Base-by-base conservation (phyloP, 2,113 vertebrate genomes). In the Hippocampus mohnikei region DNA sequence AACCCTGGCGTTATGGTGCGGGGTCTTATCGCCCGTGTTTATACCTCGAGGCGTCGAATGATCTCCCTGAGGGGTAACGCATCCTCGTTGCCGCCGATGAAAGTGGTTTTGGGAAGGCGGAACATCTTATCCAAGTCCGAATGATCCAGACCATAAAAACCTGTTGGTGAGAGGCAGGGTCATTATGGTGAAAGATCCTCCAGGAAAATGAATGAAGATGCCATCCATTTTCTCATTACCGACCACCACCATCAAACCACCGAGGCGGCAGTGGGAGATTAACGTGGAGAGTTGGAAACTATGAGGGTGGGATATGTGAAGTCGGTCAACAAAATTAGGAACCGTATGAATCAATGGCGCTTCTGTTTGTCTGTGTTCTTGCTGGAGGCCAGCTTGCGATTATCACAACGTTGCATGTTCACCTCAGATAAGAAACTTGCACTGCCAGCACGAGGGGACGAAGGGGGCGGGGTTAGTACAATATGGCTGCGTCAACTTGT, bases 71-170 rank as follows among this genome's bases (percentile, higher is more conserved):
- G 94, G 0, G 95, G 92, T 71, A 98, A 84, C 11, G 93, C 90
- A 0, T 90, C 94, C 74, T 98, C 94, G 1, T 84, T 93, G 48
- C 95, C 96, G 0, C 96, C 96, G 7, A 98, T 98, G 89, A 95
- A 98, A 2, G 96, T 97, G 73, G 95, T 98, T 18, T 93, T 96
- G 71, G 97, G 97, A 71, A 98, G 90, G 44, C 92, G 94, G 87
- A 98, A 98, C 65, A 95, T 92, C 71, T 95, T 95, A 93, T 98
- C 95, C 20, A 98, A 87, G 79, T 97, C 95, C 0, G 94, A 91
- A 70, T 98, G 95, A 0, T 91, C 86, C 77, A 98, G 89, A 20
- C 96, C 96, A 0, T 97, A 96, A 84, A 95, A 92, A 61, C 95
- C 96, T 98, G 89, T 40, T 66, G 71, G 8, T n/a, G 62, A 3